A percentile compares a stretch with the other conserved stretches of the same genome.
phyloP scores from a whole-genome alignment of 2,113 vertebrate species.

The Pseudorhombus dupliciocellatus region DNA sequence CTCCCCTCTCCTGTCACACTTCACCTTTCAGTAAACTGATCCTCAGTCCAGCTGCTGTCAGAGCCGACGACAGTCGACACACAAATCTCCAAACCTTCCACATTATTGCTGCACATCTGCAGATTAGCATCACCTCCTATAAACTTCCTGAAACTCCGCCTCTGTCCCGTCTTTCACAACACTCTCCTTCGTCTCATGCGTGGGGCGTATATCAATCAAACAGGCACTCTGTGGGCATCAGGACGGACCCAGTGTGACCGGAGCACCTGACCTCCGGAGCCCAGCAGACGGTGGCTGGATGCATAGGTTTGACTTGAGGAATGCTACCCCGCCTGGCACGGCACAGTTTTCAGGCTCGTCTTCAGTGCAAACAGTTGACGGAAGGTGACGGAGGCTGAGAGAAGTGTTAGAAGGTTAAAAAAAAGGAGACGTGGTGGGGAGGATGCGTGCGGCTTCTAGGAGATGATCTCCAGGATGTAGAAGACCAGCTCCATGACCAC shows the following conservation, averaged over 20 bases:
- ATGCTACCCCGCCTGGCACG: slow-evolving; percentile 64
- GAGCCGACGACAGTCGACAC: too few species aligned
- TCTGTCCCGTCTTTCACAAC: too few species aligned
- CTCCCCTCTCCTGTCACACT: too few species aligned
- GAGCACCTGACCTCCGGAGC: slow-evolving; percentile 30
- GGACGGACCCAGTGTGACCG: slow-evolving; percentile 6
- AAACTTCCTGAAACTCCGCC: too few species aligned
- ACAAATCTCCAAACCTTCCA: too few species aligned
- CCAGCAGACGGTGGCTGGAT: slow-evolving; percentile 80
- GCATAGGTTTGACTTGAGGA: slow-evolving; percentile 90
- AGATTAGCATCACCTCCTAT: too few species aligned
- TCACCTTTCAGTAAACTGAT: too few species aligned
- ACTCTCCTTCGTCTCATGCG: neutral
- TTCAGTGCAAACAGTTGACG: slow-evolving; percentile 89
- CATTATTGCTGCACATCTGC: too few species aligned
- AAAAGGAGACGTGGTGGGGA: neutral
- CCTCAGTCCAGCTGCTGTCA: too few species aligned
- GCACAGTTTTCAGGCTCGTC: slow-evolving; percentile 83
- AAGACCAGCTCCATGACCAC: slow-evolving; percentile 98
- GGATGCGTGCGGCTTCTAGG: slow-evolving; percentile 70
- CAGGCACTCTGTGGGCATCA: slow-evolving; percentile 20
- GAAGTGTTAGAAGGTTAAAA: slow-evolving; percentile 15
- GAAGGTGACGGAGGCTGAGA: slow-evolving; percentile 25
- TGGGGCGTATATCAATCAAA: neutral
- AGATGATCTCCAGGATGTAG: slow-evolving; percentile 99